These are phyloP conservation scores for Lordiphosa collinella DNA, from an alignment of 1,140 invertebrate species.

Conservation along the genomic window DNA sequence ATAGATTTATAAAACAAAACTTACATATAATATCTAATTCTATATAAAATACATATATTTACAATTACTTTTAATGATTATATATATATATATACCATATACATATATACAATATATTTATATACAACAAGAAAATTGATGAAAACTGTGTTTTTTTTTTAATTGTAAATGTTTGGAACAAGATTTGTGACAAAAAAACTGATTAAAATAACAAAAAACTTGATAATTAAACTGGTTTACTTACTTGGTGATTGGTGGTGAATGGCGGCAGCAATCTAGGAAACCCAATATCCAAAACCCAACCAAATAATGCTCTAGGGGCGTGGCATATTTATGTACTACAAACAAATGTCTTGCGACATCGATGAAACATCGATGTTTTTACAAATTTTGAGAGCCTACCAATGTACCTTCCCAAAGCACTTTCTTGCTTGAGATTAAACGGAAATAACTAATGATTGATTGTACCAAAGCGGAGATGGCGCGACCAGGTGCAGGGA, in stretches of 20 bases:
- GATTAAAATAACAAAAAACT: conserved; percentile 43
- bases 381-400: too few species aligned
- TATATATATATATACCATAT: conserved; percentile 41
- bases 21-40: conserved; percentile 18
- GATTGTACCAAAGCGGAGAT: too few species aligned
- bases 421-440: too few species aligned
- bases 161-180: conserved; percentile 37
- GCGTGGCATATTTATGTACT: conserved; percentile 9
- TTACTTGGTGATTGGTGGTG: conserved; percentile 7
- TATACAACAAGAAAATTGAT: conserved; percentile 39
- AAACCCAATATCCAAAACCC: too few species aligned
- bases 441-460: too few species aligned
- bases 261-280: too few species aligned
- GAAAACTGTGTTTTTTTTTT: conserved; percentile 57
- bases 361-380: too few species aligned
- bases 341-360: too few species aligned
- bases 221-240: conserved; percentile 33
- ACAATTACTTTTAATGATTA: conserved; percentile 32
- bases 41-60: conserved; percentile 28
- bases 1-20: conserved; percentile 31
- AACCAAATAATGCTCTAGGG: not conserved
- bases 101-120: conserved; percentile 71
- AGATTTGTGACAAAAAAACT: conserved; percentile 27
- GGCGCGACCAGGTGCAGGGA: too few species aligned
- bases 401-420: too few species aligned